These are phyloP conservation scores for Sarcophaga carnaria DNA, from an alignment of 2,888 invertebrate genomes.

Conservation along the genomic window DNA sequence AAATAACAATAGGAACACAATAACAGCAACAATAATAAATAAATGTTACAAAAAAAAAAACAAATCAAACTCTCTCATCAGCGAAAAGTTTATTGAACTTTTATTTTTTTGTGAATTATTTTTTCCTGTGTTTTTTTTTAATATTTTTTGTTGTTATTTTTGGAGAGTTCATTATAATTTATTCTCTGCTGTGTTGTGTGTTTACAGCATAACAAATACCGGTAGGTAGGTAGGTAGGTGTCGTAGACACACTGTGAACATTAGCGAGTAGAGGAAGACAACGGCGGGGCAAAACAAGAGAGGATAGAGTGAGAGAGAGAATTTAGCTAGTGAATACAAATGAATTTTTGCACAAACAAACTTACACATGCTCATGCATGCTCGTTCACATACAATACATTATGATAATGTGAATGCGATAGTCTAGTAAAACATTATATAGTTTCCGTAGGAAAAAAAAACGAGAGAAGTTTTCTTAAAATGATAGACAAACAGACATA, in stretches of 20 bases:
- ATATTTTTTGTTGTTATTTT: conserved; percentile 12
- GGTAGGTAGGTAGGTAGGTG: neutral
- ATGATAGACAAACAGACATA: no score
- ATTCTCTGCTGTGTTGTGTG: neutral
- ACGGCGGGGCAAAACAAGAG: no score
- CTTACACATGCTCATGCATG: no score
- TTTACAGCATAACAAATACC: neutral
- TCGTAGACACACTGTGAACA: neutral
- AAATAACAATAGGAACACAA: conserved; percentile 54
- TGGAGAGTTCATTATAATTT: conserved; percentile 10
- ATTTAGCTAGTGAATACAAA: no score
- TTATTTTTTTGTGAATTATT: conserved; percentile 45
- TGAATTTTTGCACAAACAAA: no score
- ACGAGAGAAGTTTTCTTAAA: no score
- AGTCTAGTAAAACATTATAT: no score
- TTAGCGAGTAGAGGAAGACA: no score
- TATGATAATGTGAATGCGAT: no score
- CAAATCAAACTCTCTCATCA: conserved; percentile 13
- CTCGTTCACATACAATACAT: no score
- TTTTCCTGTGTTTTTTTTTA: neutral
- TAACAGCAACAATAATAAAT: conserved; percentile 65
- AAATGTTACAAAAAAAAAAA: conserved; percentile 25
- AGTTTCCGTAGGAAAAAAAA: no score
- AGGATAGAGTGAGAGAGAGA: no score
- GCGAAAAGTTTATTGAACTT: conserved; percentile 78